Evolutionary conservation across 2,888 invertebrate species (phyloP).

Genomic region (Thymelicus sylvestris): DNA sequence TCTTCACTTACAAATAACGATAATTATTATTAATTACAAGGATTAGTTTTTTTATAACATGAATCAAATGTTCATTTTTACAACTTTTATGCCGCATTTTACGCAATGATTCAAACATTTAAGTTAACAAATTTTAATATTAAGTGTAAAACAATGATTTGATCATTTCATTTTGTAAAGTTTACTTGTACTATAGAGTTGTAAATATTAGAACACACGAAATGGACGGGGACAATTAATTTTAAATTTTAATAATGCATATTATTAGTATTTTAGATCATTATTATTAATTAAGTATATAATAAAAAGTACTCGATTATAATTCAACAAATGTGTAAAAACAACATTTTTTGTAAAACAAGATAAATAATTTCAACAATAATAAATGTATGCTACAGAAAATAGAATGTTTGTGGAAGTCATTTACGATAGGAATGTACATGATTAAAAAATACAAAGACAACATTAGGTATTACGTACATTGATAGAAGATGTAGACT

Average conservation of each 20-base stretch:
- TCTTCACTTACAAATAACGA: constrained; percentile 43
- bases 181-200: constrained; percentile 32
- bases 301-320: constrained; percentile 18
- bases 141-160: constrained; percentile 29
- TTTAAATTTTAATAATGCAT: constrained; percentile 26
- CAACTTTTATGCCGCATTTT: no score
- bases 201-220: constrained; percentile 41
- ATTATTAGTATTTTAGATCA: neutral
- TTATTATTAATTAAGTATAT: constrained; percentile 19
- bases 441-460: constrained; percentile 12
- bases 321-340: constrained; percentile 22
- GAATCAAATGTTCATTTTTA: no score
- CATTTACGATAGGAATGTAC: constrained; percentile 20
- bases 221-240: constrained; percentile 41
- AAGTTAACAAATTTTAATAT: constrained; percentile 9
- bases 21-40: constrained; percentile 1
- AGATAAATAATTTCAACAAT: constrained; percentile 24
- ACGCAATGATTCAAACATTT: neutral
- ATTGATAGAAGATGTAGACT: constrained; percentile 1
- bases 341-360: constrained; percentile 7
- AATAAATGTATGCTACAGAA: constrained; percentile 13
- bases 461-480: constrained; percentile 5
- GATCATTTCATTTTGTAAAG: constrained; percentile 20
- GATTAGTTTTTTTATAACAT: neutral
- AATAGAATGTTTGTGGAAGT: constrained; percentile 23